Evolutionary conservation across 2,888 invertebrate genomes (phyloP), one percentile per base, ranked within the genome.

Genomic region (Blastobasis adustella): DNA sequence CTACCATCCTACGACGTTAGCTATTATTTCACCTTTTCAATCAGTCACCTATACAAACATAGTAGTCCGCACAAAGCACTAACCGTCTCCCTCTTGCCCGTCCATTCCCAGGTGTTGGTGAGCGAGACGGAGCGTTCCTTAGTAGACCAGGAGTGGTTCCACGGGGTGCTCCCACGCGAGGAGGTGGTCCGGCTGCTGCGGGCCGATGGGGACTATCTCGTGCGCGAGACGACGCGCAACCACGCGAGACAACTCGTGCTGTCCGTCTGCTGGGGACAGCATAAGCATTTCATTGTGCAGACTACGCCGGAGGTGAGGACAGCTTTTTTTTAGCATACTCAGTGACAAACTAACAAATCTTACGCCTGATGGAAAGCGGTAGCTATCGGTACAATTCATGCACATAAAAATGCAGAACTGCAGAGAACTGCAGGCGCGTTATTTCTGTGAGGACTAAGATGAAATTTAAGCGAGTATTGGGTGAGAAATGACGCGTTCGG

Each of bases 231-330:
- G 1, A 96, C 93, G 55, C 90, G 96, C 69, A 96, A 97, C 69
- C 96, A 96, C 69, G 96, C 96, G 71, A 92, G 95, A 61, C 98
- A 98, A 84, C 94, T 96, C 47, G 98, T 98, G 54, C 86, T 98
- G 46, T 98, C 98, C 9, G 98, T 98, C 1, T 96, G 95, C 77
- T 98, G 98, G 98, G 95, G 96, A 54, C 96, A 97, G 23, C 97
- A 98, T 70, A 97, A 97, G 76, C 98, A 98, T 87, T 98, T 98
- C 76, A 98, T 98, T 64, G 97, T 98, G 54, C 98, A 98, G 90
- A 97, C 96, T 10, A 96, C 96, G 4, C 91, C 93, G 5, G 98
- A 98, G 90, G 96, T 96, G 78, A 79, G 79, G 23, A 23, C 23
- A 23, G 23, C 23, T 23, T 23, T 23, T 23, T 23, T 23, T 23